Conservation (phyloP, 2,113 vertebrate species). For the Peromyscus maniculatus region DNA sequence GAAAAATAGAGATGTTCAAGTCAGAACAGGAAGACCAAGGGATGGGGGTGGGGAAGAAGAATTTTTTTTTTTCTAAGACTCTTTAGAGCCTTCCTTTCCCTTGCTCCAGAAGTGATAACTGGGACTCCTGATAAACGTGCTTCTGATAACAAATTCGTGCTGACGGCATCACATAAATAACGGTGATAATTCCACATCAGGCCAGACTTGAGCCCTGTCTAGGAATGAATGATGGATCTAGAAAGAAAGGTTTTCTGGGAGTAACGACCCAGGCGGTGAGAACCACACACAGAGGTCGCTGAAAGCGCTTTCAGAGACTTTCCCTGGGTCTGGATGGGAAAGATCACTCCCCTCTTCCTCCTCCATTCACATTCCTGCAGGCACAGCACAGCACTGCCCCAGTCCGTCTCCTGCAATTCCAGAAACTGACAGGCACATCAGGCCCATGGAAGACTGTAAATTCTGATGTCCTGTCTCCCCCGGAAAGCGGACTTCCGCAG, state of each 20-base stretch:
- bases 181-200: background rate
- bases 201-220: background rate
- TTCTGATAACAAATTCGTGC: background rate
- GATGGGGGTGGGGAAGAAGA: background rate
- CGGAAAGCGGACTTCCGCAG: background rate
- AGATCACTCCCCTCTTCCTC: background rate
- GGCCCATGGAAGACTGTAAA: background rate
- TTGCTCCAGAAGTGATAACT: background rate
- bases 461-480: background rate
- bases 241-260: constrained; percentile 1
- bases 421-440: background rate
- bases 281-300: background rate
- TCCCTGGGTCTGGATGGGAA: background rate
- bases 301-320: background rate
- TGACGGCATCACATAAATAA: background rate
- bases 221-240: background rate
- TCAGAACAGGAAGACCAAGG: background rate
- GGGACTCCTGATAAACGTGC: background rate
- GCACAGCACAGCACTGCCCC: background rate
- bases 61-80: background rate
- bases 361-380: background rate
- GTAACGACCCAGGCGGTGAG: background rate
- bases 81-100: background rate
- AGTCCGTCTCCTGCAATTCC: background rate
- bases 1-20: background rate